Conservation (phyloP, 2,888 invertebrate species). For the Callyntrura guangdongensis region DNA sequence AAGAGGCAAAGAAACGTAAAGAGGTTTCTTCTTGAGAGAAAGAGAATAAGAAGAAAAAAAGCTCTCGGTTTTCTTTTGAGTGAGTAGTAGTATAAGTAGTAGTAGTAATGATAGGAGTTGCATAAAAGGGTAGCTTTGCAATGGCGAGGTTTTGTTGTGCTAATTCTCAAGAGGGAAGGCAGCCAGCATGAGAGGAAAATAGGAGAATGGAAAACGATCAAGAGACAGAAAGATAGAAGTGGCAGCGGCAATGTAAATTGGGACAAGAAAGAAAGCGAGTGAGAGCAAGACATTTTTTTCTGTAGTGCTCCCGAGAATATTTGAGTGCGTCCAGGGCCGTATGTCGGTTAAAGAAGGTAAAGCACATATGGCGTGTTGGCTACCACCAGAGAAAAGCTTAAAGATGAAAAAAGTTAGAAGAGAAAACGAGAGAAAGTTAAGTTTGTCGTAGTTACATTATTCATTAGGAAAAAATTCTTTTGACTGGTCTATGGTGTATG, state of each 20-base stretch:
- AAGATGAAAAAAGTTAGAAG: no score
- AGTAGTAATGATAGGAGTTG: no score
- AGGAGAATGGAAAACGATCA: no score
- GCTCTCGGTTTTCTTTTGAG: constrained; percentile 22
- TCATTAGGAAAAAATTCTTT: no score
- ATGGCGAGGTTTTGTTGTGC: constrained; percentile 47
- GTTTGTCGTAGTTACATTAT: no score
- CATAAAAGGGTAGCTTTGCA: constrained; percentile 24
- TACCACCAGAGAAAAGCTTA: no score
- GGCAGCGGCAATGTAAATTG: constrained; percentile 18
- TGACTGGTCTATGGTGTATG: no score
- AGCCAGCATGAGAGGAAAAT: background rate
- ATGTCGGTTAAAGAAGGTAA: no score
- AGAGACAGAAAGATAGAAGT: background rate
- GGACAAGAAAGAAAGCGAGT: background rate
- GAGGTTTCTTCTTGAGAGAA: constrained; percentile 19
- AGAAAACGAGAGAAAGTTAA: no score
- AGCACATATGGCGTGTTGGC: no score
- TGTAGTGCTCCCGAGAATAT: constrained; percentile 32
- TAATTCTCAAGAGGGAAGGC: constrained; percentile 44
- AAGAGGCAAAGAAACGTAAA: background rate
- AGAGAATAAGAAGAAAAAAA: background rate
- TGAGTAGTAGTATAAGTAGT: no score
- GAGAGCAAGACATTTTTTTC: constrained; percentile 23
- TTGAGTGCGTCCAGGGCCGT: constrained; percentile 22